Evolutionary conservation across 2,113 vertebrate species (phyloP).

Genomic region (Epinephelus fuscoguttatus): DNA sequence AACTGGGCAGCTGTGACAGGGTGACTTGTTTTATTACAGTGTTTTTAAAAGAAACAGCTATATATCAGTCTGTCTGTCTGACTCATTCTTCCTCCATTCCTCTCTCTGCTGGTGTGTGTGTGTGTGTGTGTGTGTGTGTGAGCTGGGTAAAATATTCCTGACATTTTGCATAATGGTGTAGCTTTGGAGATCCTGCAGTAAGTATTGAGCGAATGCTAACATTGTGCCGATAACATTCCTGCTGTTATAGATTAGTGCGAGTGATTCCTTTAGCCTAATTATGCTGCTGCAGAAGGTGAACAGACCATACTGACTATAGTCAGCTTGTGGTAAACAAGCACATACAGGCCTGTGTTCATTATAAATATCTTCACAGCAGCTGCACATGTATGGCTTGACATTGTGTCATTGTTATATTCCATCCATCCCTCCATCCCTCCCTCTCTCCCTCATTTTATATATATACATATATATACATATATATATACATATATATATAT

Average conservation of each 20-base stretch:
- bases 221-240: slow-evolving; percentile 44
- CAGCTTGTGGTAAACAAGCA: slow-evolving; percentile 7
- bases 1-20: slow-evolving; percentile 39
- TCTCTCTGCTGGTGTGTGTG: neutral
- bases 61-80: slow-evolving; percentile 36
- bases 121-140: neutral
- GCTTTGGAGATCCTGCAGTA: slow-evolving; percentile 42
- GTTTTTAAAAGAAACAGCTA: slow-evolving; percentile 51
- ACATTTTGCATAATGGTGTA: slow-evolving; percentile 59
- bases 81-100: slow-evolving; percentile 13
- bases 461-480: fast-evolving
- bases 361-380: neutral
- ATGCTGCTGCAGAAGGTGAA: slow-evolving; percentile 40
- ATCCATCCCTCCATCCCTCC: too few relatives aligned
- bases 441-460: too few relatives aligned
- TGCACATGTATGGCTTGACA: neutral
- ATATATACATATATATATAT: too few relatives aligned
- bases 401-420: too few relatives aligned
- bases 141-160: slow-evolving; percentile 40
- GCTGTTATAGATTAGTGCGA: slow-evolving; percentile 54
- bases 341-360: neutral
- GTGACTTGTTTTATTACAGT: slow-evolving; percentile 53
- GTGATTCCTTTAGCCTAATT: slow-evolving; percentile 62
- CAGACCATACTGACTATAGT: neutral
- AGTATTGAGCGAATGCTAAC: slow-evolving; percentile 52